Evolutionary conservation across 2,888 invertebrate genomes (phyloP), one percentile per base, ranked within the genome.

Genomic region (Caenorhabditis sp.): DNA sequence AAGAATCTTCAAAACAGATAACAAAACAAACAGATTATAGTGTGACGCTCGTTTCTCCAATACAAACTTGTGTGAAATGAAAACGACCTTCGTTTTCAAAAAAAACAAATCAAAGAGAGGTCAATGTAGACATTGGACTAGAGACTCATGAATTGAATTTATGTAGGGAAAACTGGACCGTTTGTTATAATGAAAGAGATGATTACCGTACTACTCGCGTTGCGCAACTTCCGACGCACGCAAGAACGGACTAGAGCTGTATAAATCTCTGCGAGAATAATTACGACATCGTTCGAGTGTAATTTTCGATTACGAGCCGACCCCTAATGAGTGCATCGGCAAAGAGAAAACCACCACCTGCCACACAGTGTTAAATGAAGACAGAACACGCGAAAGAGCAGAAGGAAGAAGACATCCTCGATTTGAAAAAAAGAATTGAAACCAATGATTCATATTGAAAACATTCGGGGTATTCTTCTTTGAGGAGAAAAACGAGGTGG

Each of bases 41-140:
- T 54, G 24, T 26, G 24, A 24, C 54, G 49, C 22, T 35, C 19
- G 19, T 3, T 49, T 22, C 22, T 49, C 19, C 0, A 12, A 22
- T 22, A 19, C 8, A 24, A 38, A 38, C 10, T 38, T 38, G 38
- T 38, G 38, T 10, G 38, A 38, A 10, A 38, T 38, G 38, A 38
- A 26, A 49, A 5, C 56, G 44, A 41, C 41, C 24, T 58, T 47
- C 31, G 19, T 61, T 38, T 38, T 19, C 19, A 38, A 63, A 68
- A 72, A 72, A 72, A 56, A 28, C 49, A 73, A 61, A 44, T 31
- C 6, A 7, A 16, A 26, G 38, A 38, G 24, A 38, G 24, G 26
- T 31, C 61, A 77, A 70, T 79, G 79, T 64, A 66, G 56, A 66
- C 44, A 64, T 56, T 74, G n/a, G 35, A 16, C 41, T 51, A 73